Conservation (phyloP, 2,888 invertebrate genomes). For the Xylota sylvarum region DNA sequence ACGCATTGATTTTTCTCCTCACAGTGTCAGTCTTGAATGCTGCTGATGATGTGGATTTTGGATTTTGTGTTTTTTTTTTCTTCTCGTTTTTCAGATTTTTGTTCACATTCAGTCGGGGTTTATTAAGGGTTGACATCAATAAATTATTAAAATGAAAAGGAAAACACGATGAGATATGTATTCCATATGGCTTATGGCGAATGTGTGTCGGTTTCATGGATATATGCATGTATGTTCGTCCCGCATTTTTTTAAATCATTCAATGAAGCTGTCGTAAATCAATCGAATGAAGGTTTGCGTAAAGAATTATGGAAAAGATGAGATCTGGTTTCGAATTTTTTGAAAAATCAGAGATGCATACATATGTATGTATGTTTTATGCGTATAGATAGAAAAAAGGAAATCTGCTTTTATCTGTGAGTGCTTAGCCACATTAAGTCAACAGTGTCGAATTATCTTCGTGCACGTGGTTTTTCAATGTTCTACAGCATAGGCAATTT, state of each 20-base stretch:
- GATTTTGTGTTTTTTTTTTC: constrained; percentile 4
- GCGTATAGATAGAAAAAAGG: too few relatives aligned
- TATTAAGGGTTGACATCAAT: constrained; percentile 76
- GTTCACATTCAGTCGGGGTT: constrained; percentile 51
- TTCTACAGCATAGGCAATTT: too few relatives aligned
- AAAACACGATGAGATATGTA: constrained; percentile 59
- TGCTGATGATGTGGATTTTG: constrained; percentile 70
- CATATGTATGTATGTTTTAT: neutral
- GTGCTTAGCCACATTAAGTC: too few relatives aligned
- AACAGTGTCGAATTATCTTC: too few relatives aligned
- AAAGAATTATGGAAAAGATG: constrained; percentile 16
- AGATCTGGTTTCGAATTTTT: constrained; percentile 31
- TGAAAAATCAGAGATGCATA: neutral
- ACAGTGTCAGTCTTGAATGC: constrained; percentile 7
- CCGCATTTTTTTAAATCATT: constrained; percentile 54
- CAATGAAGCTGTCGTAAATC: constrained; percentile 70
- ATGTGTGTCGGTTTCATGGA: constrained; percentile 50
- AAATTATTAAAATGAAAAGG: constrained; percentile 75
- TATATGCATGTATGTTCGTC: constrained; percentile 34
- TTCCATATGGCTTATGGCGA: constrained; percentile 47
- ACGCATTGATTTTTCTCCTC: constrained; percentile 64
- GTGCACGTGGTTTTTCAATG: too few relatives aligned
- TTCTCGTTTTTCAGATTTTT: constrained; percentile 5
- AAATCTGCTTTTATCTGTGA: too few relatives aligned
- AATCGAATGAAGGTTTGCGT: constrained; percentile 65